Conservation (phyloP, 64 coral and sea anemone genomes). For the Dendronephthya gigantea region DNA sequence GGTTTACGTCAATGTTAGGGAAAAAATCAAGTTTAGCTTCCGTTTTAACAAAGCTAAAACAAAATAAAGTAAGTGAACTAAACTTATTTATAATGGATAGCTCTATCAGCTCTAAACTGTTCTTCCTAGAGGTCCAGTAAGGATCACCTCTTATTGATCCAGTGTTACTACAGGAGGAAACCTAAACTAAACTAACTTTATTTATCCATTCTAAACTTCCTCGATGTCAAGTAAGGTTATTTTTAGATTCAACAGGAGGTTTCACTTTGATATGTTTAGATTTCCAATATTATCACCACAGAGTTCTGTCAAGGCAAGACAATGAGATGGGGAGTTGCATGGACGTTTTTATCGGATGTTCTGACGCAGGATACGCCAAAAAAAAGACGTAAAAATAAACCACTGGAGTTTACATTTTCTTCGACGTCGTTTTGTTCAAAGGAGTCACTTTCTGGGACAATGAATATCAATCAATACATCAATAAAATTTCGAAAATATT, state of each 20-base stretch:
- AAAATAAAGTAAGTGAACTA: conserved; percentile 60
- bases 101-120: not conserved
- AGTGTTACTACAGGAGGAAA: too few relatives aligned
- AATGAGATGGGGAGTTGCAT: conserved; percentile 88
- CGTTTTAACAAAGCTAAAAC: conserved; percentile 50
- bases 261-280: conserved; percentile 9
- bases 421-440: not conserved
- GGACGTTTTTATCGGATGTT: conserved; percentile 66
- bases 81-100: not conserved
- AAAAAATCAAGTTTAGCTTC: conserved; percentile 77
- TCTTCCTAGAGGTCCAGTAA: not conserved
- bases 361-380: not conserved
- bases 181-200: too few relatives aligned
- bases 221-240: too few relatives aligned
- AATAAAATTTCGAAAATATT: conserved; percentile 15
- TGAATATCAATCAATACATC: not conserved
- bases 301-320: conserved; percentile 89
- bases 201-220: too few relatives aligned
- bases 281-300: conserved; percentile 51
- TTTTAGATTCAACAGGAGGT: too few relatives aligned
- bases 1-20: conserved; percentile 95
- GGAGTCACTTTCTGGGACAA: not conserved
- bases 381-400: not conserved
- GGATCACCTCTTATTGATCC: too few relatives aligned
- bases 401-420: not conserved